Conservation (phyloP, 2,797 vertebrate genomes). For the Sebastolobus altivelis region DNA sequence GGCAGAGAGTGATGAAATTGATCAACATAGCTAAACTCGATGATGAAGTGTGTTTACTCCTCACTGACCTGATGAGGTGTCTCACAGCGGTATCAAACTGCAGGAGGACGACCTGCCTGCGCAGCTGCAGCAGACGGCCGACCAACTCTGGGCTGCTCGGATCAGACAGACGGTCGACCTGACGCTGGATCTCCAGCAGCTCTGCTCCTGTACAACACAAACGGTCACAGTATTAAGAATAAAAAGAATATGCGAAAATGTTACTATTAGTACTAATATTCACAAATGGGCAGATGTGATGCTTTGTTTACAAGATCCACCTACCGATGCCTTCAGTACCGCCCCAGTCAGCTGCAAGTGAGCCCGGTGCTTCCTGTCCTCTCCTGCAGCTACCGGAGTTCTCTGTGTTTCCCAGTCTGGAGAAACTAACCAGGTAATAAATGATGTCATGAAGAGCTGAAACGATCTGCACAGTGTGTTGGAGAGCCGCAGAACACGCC, state of each 20-base stretch:
- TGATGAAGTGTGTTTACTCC: not conserved
- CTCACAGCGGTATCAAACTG: slow-evolving; percentile 81
- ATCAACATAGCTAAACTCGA: not conserved
- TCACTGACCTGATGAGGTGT: slow-evolving; percentile 73
- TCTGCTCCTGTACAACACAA: slow-evolving; percentile 72
- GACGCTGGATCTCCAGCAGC: slow-evolving; percentile 83
- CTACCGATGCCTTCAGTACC: slow-evolving; percentile 79
- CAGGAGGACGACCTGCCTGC: slow-evolving; percentile 81
- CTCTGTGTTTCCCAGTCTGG: slow-evolving; percentile 79
- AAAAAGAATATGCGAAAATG: not conserved
- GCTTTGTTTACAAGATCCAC: not conserved
- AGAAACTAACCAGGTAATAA: slow-evolving; percentile 83
- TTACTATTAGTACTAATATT: not conserved
- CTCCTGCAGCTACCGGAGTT: slow-evolving; percentile 60
- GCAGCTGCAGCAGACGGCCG: slow-evolving; percentile 74
- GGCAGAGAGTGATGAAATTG: not conserved
- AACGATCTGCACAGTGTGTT: slow-evolving; percentile 76
- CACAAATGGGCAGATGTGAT: not conserved
- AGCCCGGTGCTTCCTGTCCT: not conserved
- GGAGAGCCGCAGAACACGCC: slow-evolving; percentile 75
- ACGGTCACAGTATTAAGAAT: not conserved
- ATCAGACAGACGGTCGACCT: slow-evolving; percentile 77
- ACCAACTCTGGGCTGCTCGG: slow-evolving; percentile 75
- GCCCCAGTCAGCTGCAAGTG: slow-evolving; percentile 79
- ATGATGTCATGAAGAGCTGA: slow-evolving; percentile 81